A percentile compares a stretch with the other conserved stretches of the same genome.
phyloP scores from a whole-genome alignment of 2,888 invertebrate genomes.

The Unio delphinus region DNA sequence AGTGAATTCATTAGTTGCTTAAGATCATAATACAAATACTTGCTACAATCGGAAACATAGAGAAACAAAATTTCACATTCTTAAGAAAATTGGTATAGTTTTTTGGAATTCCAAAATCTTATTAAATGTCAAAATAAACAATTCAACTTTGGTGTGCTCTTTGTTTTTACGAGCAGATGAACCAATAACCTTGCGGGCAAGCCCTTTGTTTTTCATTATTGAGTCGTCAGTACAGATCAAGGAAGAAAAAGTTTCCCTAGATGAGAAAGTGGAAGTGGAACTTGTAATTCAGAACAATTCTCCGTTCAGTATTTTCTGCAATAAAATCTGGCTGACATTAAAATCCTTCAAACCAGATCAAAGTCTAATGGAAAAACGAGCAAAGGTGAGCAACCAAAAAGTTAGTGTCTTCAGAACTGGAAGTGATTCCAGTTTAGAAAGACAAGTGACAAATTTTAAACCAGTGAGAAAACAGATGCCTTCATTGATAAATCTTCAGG shows the following conservation, averaged over 20 bases:
- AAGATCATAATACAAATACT: too few species aligned
- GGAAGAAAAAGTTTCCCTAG: constrained; percentile 22
- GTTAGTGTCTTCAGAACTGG: constrained; percentile 31
- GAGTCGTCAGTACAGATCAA: constrained; percentile 11
- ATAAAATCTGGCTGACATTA: constrained; percentile 39
- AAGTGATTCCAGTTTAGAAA: constrained; percentile 49
- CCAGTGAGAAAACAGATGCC: constrained; percentile 41
- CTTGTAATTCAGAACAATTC: constrained; percentile 30
- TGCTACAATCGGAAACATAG: too few species aligned
- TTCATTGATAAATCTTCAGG: constrained; percentile 40
- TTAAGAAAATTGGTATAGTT: too few species aligned
- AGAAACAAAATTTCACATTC: too few species aligned
- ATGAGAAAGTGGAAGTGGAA: constrained; percentile 32
- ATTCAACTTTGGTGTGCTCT: too few species aligned
- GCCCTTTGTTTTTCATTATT: not conserved
- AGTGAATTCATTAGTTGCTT: too few species aligned
- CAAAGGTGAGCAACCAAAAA: constrained; percentile 17
- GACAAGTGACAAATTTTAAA: constrained; percentile 50
- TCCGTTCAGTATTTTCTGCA: constrained; percentile 38
- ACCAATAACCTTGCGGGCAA: too few species aligned
- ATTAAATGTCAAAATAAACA: too few species aligned
- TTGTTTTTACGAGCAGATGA: too few species aligned
- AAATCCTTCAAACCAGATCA: constrained; percentile 14
- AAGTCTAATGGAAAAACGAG: constrained; percentile 6
- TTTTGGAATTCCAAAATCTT: too few species aligned